Evolutionary conservation across 2,113 vertebrate species (phyloP).

Genomic region (Tachysurus fulvidraco): DNA sequence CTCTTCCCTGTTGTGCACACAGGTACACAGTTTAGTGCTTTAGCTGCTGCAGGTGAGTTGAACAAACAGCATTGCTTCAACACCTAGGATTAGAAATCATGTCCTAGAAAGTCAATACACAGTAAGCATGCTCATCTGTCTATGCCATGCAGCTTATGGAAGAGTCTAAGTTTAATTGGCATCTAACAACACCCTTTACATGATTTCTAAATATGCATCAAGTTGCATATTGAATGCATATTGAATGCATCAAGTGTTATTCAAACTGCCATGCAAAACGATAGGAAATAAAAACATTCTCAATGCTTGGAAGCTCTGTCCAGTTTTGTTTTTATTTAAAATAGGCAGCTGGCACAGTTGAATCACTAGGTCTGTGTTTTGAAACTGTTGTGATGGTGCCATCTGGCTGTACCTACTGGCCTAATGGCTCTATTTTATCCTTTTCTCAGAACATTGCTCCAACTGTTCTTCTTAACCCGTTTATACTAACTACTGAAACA

Average conservation of each 20-base stretch:
- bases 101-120: not conserved
- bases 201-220: not conserved
- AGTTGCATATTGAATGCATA: not conserved
- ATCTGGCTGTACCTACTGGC: slow-evolving; percentile 2
- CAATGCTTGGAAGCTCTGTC: not conserved
- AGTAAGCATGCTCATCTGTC: not conserved
- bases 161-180: not conserved
- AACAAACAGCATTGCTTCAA: not conserved
- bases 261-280: not conserved
- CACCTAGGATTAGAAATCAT: not conserved
- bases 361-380: not conserved
- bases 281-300: not conserved
- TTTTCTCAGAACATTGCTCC: not conserved
- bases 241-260: not conserved
- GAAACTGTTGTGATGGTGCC: slow-evolving; percentile 1
- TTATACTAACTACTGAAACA: not conserved
- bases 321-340: slow-evolving; percentile 1
- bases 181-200: not conserved
- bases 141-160: not conserved
- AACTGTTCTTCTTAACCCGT: not conserved
- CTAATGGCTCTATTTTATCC: not conserved
- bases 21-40: not conserved
- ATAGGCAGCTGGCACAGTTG: not conserved
- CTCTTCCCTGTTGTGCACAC: too few species aligned
- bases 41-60: not conserved